A percentile compares a stretch with the other conserved stretches of the same genome.
phyloP scores from a whole-genome alignment of 1,140 invertebrate species.

The Potamilus streckersoni region DNA sequence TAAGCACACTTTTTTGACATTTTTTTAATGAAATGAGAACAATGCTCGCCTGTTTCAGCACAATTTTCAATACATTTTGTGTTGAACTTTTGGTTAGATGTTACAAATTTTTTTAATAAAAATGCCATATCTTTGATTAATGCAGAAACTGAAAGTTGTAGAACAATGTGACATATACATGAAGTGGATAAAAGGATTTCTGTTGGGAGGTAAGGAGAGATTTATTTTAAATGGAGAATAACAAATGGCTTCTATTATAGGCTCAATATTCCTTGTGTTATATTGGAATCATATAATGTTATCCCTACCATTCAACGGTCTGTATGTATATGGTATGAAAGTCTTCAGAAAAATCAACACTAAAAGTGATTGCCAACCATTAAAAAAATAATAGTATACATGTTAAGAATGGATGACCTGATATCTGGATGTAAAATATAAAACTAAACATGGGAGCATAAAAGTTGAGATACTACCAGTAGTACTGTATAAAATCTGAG shows the following conservation, averaged over 20 bases:
- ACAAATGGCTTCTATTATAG: conserved; percentile 35
- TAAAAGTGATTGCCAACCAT: not conserved
- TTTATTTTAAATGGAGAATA: conserved; percentile 17
- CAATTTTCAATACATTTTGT: no score
- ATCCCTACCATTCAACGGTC: not conserved
- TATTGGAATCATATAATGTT: conserved; percentile 36
- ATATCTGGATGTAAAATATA: conserved; percentile 15
- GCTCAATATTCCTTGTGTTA: conserved; percentile 34
- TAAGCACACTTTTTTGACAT: no score
- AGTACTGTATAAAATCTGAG: not conserved
- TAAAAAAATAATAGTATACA: conserved; percentile 15
- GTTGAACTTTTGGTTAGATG: no score
- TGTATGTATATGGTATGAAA: conserved; percentile 29
- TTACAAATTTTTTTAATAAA: not conserved
- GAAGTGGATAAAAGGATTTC: conserved; percentile 31
- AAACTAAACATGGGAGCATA: conserved; percentile 14
- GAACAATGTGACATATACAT: not conserved
- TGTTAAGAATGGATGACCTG: conserved; percentile 9
- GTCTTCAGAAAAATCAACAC: conserved; percentile 8
- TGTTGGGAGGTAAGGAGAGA: conserved; percentile 26
- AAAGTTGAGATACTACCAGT: no score
- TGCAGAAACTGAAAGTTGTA: conserved; percentile 12
- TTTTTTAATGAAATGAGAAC: no score
- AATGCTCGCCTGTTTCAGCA: no score
- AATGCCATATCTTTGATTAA: conserved; percentile 5